These are phyloP conservation scores for Blomia tropicalis DNA, from an alignment of 2,888 invertebrate genomes.

Conservation along the genomic window DNA sequence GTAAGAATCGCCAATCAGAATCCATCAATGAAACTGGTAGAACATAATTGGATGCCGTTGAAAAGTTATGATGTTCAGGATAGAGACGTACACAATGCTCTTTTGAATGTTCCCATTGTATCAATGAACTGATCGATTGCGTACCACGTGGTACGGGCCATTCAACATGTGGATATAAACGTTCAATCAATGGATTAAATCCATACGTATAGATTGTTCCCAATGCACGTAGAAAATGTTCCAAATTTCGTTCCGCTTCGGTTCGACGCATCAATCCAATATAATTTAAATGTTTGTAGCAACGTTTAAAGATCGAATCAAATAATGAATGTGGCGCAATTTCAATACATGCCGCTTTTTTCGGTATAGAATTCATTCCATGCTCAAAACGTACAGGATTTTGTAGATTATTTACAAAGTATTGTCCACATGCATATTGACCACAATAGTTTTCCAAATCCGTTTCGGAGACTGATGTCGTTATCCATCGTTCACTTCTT, in stretches of 20 bases:
- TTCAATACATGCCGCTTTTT: constrained; percentile 72
- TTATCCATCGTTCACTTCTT: constrained; percentile 69
- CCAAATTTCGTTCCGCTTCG: constrained; percentile 47
- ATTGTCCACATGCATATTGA: constrained; percentile 58
- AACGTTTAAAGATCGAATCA: constrained; percentile 77
- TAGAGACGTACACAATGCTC: constrained; percentile 35
- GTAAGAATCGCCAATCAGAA: constrained; percentile 43
- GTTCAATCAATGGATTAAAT: constrained; percentile 52
- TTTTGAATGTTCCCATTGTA: constrained; percentile 71
- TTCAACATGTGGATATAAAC: constrained; percentile 47
- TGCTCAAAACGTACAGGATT: constrained; percentile 85
- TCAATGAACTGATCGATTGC: constrained; percentile 65
- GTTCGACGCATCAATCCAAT: constrained; percentile 64
- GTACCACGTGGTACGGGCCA: constrained; percentile 74
- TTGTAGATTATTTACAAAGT: constrained; percentile 86
- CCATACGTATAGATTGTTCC: constrained; percentile 63
- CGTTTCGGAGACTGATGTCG: constrained; percentile 67
- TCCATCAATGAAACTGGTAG: constrained; percentile 41
- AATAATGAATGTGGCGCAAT: constrained; percentile 85
- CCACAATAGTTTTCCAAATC: constrained; percentile 50
- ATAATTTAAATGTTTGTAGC: constrained; percentile 56
- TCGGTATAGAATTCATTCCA: constrained; percentile 64
- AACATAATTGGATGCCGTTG: constrained; percentile 19
- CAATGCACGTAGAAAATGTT: constrained; percentile 50
- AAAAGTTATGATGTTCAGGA: constrained; percentile 14